These are phyloP conservation scores for Axinella damicornis DNA, from an alignment of 37 sponge, comb jelly and placozoan species.

Conservation along the genomic window DNA sequence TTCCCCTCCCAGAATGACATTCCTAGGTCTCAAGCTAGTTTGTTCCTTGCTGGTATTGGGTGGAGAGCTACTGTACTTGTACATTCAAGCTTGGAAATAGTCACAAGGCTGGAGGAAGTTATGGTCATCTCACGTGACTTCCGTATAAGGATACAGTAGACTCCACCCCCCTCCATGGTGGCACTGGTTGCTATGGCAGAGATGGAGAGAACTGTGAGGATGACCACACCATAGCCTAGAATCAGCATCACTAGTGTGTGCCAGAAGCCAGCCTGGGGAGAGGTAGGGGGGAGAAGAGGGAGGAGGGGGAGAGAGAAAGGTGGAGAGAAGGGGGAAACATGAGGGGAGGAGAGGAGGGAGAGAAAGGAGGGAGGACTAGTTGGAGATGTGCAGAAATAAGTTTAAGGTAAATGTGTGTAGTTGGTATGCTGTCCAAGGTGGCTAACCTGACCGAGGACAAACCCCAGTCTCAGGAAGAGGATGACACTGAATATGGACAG, in stretches of 20 bases:
- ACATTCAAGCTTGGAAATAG: not conserved
- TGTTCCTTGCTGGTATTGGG: too few relatives aligned
- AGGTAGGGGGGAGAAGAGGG: not conserved
- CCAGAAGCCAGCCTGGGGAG: constrained; percentile 86
- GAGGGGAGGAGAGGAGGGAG: not conserved
- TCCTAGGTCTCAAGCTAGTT: too few relatives aligned
- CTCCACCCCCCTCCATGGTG: constrained; percentile 96
- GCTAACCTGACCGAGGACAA: constrained; percentile 90
- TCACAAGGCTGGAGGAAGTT: not conserved
- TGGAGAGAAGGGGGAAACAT: not conserved
- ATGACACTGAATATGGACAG: constrained; percentile 97
- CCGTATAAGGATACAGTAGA: constrained; percentile 91
- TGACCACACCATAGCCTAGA: constrained; percentile 87
- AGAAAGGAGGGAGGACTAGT: too few relatives aligned
- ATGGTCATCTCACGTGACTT: too few relatives aligned
- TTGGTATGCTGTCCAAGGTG: too few relatives aligned
- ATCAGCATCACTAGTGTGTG: constrained; percentile 85
- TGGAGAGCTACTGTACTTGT: too few relatives aligned
- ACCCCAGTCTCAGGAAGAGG: constrained; percentile 95
- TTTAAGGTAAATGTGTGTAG: too few relatives aligned
- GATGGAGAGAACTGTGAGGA: constrained; percentile 92
- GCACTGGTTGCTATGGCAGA: constrained; percentile 99
- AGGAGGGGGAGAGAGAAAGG: too few relatives aligned
- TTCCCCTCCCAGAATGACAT: too few relatives aligned
- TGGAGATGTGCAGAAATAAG: too few relatives aligned